Evolutionary conservation across 1,140 invertebrate species (phyloP).

Genomic region (Uloborus diversus): DNA sequence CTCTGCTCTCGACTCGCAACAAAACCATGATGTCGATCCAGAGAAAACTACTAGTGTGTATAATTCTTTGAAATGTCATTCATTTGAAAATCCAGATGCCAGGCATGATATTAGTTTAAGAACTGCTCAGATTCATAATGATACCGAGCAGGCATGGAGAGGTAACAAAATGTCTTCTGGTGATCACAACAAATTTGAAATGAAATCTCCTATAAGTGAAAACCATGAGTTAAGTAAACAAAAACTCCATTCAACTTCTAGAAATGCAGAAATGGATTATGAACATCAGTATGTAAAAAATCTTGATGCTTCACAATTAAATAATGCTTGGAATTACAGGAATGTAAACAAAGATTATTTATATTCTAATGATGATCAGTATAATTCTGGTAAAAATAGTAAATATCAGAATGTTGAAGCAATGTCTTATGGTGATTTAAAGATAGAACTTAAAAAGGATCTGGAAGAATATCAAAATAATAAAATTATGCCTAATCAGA

Average conservation of each 20-base stretch:
- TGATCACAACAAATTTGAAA: not conserved
- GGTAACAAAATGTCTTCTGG: not conserved
- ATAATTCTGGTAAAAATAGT: not conserved
- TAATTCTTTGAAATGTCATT: not conserved
- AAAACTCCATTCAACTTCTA: not conserved
- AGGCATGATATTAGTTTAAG: not conserved
- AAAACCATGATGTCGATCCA: not conserved
- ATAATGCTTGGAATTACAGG: too few relatives aligned
- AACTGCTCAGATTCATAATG: not conserved
- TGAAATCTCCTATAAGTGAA: not conserved
- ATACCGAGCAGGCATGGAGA: not conserved
- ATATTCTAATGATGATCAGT: not conserved
- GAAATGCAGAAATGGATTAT: too few relatives aligned
- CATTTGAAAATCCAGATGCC: not conserved
- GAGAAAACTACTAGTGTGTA: not conserved
- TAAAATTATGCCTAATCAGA: too few relatives aligned
- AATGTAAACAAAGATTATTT: not conserved
- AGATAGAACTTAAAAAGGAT: slow-evolving; percentile 18
- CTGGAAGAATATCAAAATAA: not conserved
- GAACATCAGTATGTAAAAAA: too few relatives aligned
- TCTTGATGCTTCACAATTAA: too few relatives aligned
- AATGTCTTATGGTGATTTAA: slow-evolving; percentile 14
- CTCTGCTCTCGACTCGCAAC: not conserved
- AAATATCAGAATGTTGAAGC: not conserved
- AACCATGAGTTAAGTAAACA: not conserved